These are phyloP conservation scores for Selene dorsalis DNA, from an alignment of 2,797 vertebrate genomes.

Conservation along the genomic window DNA sequence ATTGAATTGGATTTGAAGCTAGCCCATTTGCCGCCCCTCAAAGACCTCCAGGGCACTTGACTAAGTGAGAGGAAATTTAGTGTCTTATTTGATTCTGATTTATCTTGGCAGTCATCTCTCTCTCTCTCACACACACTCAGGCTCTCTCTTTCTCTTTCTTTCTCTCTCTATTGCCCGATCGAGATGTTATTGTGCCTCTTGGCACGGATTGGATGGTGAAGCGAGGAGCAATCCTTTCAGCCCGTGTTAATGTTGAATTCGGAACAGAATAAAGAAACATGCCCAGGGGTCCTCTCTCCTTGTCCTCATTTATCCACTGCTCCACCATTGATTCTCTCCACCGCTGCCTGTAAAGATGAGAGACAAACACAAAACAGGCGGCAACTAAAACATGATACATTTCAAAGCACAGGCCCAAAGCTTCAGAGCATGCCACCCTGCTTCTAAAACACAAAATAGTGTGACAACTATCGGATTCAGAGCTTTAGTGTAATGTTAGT, in stretches of 20 bases:
- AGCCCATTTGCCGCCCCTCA: constrained; percentile 46
- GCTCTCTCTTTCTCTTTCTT: constrained; percentile 14
- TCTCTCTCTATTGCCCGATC: constrained; percentile 37
- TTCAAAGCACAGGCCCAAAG: constrained; percentile 61
- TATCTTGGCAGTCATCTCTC: constrained; percentile 63
- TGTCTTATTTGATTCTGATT: constrained; percentile 75
- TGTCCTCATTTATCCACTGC: constrained; percentile 72
- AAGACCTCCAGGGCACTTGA: constrained; percentile 65
- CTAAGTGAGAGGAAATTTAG: constrained; percentile 69
- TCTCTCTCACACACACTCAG: constrained; percentile 22
- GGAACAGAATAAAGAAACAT: constrained; percentile 69
- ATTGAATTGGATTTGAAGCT: constrained; percentile 66
- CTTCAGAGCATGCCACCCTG: constrained; percentile 38
- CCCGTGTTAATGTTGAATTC: constrained; percentile 76
- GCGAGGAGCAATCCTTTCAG: constrained; percentile 80
- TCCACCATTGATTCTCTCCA: constrained; percentile 43
- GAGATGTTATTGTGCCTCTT: constrained; percentile 72
- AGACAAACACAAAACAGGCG: constrained; percentile 47
- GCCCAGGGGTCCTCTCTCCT: constrained; percentile 59
- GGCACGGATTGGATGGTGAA: constrained; percentile 66
- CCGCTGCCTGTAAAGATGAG: constrained; percentile 51
- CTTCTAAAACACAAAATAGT: constrained; percentile 37
- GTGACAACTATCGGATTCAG: constrained; percentile 18
- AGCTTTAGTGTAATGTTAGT: constrained; percentile 33
- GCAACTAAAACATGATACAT: constrained; percentile 62